A percentile compares a stretch with the other conserved stretches of the same genome.
These are phyloP conservation scores for Alethe castanea DNA, from an alignment of 2,113 vertebrate species.

Conservation along the genomic window DNA sequence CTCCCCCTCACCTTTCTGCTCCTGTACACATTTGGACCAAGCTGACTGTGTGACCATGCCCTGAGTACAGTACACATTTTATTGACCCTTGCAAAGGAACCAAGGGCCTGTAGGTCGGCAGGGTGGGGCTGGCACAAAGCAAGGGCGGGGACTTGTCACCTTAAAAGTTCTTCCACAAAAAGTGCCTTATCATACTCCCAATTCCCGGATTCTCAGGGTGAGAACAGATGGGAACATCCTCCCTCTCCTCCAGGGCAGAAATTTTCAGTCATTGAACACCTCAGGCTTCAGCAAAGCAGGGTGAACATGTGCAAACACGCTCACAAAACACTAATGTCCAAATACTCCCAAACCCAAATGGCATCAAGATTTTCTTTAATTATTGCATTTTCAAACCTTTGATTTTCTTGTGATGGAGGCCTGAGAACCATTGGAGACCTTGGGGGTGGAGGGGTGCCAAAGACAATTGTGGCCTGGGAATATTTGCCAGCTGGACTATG, in stretches of 20 bases:
- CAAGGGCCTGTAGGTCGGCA: background rate
- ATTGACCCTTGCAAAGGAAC: background rate
- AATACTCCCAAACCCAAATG: conserved; percentile 56
- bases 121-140: background rate
- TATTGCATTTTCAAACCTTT: conserved; percentile 68
- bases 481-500: conserved; percentile 51
- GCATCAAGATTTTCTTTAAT: conserved; percentile 71
- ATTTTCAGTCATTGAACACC: background rate
- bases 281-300: background rate
- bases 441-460: conserved; percentile 52
- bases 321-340: conserved; percentile 12
- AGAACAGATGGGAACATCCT: background rate
- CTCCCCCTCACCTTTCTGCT: background rate
- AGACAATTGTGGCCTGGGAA: conserved; percentile 42
- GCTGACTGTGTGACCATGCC: background rate
- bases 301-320: conserved; percentile 7
- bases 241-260: background rate
- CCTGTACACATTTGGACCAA: background rate
- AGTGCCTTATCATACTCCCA: background rate
- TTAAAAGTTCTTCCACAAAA: background rate
- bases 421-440: conserved; percentile 60
- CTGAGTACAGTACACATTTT: background rate
- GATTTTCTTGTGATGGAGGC: conserved; percentile 68
- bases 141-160: background rate
- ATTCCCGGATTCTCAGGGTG: background rate